Percentiles rank a stretch among this genome's conserved stretches.
Evolutionary conservation across 2,888 invertebrate species (phyloP).

Genomic region (Euplexia lucipara): DNA sequence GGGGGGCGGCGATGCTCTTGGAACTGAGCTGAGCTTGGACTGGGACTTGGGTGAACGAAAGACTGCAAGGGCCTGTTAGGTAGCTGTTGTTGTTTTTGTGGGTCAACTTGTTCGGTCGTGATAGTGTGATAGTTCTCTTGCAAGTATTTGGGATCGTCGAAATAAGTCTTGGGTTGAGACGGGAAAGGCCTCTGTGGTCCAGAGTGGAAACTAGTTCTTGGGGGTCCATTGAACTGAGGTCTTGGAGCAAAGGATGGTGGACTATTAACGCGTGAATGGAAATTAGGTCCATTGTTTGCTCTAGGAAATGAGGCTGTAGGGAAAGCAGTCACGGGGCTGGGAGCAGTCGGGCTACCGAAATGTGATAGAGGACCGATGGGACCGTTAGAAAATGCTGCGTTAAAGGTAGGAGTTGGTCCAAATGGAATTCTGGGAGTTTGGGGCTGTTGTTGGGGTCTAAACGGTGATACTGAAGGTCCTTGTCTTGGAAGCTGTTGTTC

Average conservation of each 20-base stretch:
- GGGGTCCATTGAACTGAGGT: constrained; percentile 84
- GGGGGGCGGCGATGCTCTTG: constrained; percentile 82
- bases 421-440: constrained; percentile 79
- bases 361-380: constrained; percentile 76
- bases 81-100: constrained; percentile 83
- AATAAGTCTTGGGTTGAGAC: constrained; percentile 82
- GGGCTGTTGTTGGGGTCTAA: constrained; percentile 76
- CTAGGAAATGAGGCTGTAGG: constrained; percentile 78
- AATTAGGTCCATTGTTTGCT: constrained; percentile 77
- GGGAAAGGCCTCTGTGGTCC: constrained; percentile 91
- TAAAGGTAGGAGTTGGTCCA: constrained; percentile 77
- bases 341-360: constrained; percentile 78
- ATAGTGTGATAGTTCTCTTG: constrained; percentile 90
- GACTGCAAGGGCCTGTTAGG: constrained; percentile 80
- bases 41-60: constrained; percentile 81
- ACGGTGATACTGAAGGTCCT: constrained; percentile 82
- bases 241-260: constrained; percentile 78
- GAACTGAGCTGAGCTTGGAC: constrained; percentile 79
- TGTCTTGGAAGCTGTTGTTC: constrained; percentile 87
- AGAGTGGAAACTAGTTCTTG: constrained; percentile 85
- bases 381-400: constrained; percentile 77
- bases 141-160: constrained; percentile 88
- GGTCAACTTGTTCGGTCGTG: constrained; percentile 86
- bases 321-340: constrained; percentile 79
- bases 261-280: constrained; percentile 77